Evolutionary conservation across 2,888 invertebrate species (phyloP).

Genomic region (Conus canariensis): DNA sequence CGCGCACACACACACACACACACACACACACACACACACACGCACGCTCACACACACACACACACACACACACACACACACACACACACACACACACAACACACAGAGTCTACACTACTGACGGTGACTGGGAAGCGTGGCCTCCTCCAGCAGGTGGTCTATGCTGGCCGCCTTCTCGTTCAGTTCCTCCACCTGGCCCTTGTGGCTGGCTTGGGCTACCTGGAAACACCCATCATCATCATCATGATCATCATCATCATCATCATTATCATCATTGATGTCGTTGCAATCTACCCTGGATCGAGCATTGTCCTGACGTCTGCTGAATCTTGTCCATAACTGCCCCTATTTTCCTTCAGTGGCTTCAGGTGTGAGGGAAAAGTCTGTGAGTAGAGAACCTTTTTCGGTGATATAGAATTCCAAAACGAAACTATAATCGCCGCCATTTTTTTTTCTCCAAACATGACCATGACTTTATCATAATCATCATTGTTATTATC

Average conservation of each 20-base stretch:
- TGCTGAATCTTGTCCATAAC: background rate
- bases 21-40: background rate
- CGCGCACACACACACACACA: too few species aligned
- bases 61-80: background rate
- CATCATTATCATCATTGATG: slow-evolving; percentile 24
- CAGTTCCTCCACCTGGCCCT: slow-evolving; percentile 15
- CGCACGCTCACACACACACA: background rate
- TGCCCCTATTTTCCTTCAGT: too few species aligned
- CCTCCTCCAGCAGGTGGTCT: slow-evolving; percentile 25
- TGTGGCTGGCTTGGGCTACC: background rate
- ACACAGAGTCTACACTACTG: background rate
- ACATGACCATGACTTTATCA: too few species aligned
- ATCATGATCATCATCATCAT: slow-evolving; percentile 34
- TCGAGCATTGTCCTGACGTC: background rate
- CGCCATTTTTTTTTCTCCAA: too few species aligned
- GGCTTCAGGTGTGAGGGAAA: too few species aligned
- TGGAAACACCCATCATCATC: slow-evolving; percentile 36
- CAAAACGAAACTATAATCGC: too few species aligned
- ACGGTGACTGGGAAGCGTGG: background rate
- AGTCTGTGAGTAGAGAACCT: too few species aligned
- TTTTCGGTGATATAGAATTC: too few species aligned
- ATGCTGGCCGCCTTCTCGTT: slow-evolving; percentile 11
- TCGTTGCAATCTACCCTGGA: background rate
- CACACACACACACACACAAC: background rate
- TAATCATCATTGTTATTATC: too few species aligned